Evolutionary conservation across 2,113 vertebrate species (phyloP).

Genomic region (Etheostoma spectabile): DNA sequence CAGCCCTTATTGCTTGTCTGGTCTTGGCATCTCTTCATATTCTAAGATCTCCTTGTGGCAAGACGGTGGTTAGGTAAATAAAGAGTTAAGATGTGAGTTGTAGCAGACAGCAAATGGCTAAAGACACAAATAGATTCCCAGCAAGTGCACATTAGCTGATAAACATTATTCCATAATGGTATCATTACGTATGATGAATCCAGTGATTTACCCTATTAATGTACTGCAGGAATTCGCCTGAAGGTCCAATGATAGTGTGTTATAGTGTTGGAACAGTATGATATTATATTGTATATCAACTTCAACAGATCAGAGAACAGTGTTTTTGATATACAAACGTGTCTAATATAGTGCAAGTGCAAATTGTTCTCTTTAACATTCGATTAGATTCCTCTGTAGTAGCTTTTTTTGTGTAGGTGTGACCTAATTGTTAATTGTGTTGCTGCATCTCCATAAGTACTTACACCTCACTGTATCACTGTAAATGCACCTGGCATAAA

Average conservation of each 20-base stretch:
- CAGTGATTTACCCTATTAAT: conserved; percentile 72
- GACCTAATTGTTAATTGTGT: conserved; percentile 37
- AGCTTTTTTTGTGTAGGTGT: conserved; percentile 8
- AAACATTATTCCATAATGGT: conserved; percentile 77
- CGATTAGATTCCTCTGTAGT: conserved; percentile 15
- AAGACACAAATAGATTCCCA: conserved; percentile 70
- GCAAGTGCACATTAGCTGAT: conserved; percentile 73
- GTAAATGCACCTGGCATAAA: conserved; percentile 47
- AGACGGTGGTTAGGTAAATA: conserved; percentile 55
- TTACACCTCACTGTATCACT: conserved; percentile 25
- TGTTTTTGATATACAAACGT: conserved; percentile 1
- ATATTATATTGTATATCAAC: conserved; percentile 27
- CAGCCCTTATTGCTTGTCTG: conserved; percentile 71
- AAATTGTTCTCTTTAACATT: background rate
- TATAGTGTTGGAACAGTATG: conserved; percentile 36
- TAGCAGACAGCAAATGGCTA: conserved; percentile 58
- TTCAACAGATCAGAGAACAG: conserved; percentile 6
- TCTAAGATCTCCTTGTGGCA: conserved; percentile 64
- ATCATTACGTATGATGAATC: conserved; percentile 79
- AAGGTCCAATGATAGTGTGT: conserved; percentile 37
- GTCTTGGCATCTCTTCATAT: conserved; percentile 71
- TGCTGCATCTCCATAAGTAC: conserved; percentile 23
- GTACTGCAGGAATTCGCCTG: conserved; percentile 59
- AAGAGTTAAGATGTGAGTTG: conserved; percentile 60
- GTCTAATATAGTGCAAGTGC: background rate